Conservation (phyloP, 2,797 vertebrate species). For the Microcaecilia unicolor region DNA sequence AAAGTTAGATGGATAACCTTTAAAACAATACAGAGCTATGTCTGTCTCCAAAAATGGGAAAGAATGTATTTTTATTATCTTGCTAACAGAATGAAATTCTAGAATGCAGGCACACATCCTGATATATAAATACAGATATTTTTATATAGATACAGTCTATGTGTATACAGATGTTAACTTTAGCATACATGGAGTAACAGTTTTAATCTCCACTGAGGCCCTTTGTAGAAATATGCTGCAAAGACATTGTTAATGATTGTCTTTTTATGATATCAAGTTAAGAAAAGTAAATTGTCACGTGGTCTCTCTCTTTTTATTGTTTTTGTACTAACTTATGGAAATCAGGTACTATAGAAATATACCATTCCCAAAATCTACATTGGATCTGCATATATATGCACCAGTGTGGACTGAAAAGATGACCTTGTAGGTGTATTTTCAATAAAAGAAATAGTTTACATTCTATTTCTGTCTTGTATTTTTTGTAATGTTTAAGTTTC, state of each 20-base stretch:
- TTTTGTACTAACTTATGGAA: conserved; percentile 56
- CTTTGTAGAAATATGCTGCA: conserved; percentile 43
- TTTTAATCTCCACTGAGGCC: conserved; percentile 32
- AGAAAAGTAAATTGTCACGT: conserved; percentile 34
- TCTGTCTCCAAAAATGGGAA: conserved; percentile 25
- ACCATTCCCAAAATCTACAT: conserved; percentile 24
- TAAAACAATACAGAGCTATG: conserved; percentile 18
- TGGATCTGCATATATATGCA: conserved; percentile 33
- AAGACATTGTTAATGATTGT: conserved; percentile 37
- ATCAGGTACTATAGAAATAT: conserved; percentile 44
- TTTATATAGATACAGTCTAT: conserved; percentile 43
- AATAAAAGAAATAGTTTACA: conserved; percentile 69
- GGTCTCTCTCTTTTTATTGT: conserved; percentile 30
- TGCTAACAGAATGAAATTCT: conserved; percentile 49
- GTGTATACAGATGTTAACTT: conserved; percentile 47
- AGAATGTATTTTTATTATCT: conserved; percentile 26
- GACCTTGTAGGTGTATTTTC: conserved; percentile 70
- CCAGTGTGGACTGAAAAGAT: conserved; percentile 39
- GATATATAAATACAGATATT: conserved; percentile 47
- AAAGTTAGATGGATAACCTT: not conserved
- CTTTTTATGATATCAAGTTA: conserved; percentile 31
- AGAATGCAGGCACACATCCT: conserved; percentile 34
- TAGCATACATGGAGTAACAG: conserved; percentile 46
- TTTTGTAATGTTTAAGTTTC: too few relatives aligned
- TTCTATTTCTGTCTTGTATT: conserved; percentile 8